phyloP scores from a whole-genome alignment of 2,888 invertebrate species.

The Xestia ashworthii region DNA sequence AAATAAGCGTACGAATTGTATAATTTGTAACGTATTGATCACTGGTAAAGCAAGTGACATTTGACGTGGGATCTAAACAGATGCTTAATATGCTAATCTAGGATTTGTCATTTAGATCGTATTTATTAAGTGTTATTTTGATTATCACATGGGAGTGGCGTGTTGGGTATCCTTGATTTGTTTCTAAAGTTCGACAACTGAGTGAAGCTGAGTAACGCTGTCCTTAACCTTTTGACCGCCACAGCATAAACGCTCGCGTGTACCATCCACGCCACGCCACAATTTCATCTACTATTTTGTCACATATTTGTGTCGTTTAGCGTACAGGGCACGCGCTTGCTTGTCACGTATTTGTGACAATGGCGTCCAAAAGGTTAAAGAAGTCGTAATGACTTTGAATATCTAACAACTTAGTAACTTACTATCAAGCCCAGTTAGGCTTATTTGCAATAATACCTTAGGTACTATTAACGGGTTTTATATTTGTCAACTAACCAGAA shows the following conservation, averaged over 20 bases:
- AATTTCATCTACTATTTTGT: no score
- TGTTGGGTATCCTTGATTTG: slow-evolving; percentile 27
- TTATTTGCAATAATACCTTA: neutral
- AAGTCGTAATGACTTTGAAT: neutral
- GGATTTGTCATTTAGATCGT: slow-evolving; percentile 50
- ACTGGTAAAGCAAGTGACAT: slow-evolving; percentile 56
- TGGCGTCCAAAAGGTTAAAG: no score
- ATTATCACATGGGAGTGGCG: slow-evolving; percentile 45
- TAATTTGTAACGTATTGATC: slow-evolving; percentile 46
- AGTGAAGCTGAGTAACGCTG: neutral
- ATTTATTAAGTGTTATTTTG: slow-evolving; percentile 33
- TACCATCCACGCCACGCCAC: no score
- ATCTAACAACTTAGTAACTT: neutral
- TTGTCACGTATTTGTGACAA: no score
- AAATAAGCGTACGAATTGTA: slow-evolving; percentile 49
- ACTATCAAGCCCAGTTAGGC: neutral
- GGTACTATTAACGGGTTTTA: neutral
- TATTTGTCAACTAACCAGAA: neutral
- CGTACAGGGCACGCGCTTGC: no score
- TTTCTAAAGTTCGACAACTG: slow-evolving; percentile 23
- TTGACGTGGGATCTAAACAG: slow-evolving; percentile 30
- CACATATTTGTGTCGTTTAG: no score
- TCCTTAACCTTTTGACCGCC: no score
- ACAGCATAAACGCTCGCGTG: no score
- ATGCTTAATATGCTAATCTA: slow-evolving; percentile 60